Conservation (phyloP, 2,888 invertebrate species). For the Blastobasis adustella region DNA sequence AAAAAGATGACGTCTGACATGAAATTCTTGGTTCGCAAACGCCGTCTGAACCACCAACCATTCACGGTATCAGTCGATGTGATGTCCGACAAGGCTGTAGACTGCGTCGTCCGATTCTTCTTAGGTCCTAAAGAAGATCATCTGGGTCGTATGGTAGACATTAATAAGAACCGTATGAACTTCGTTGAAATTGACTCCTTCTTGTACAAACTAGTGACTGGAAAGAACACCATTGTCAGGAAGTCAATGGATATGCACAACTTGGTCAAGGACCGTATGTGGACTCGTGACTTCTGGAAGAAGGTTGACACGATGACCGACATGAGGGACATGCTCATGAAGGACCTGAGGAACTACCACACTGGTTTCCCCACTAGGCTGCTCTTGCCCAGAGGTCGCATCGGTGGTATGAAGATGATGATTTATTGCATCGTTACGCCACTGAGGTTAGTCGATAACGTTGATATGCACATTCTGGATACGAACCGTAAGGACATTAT, state of each 20-base stretch:
- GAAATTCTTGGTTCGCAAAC: slow-evolving; percentile 72
- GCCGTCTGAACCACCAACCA: slow-evolving; percentile 78
- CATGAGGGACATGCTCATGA: slow-evolving; percentile 40
- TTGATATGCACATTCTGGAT: slow-evolving; percentile 48
- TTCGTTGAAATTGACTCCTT: slow-evolving; percentile 80
- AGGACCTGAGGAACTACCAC: slow-evolving; percentile 62
- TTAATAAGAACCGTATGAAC: slow-evolving; percentile 75
- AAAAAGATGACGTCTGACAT: slow-evolving; percentile 64
- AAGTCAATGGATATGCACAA: slow-evolving; percentile 79
- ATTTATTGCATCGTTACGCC: slow-evolving; percentile 78
- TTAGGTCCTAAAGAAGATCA: slow-evolving; percentile 81
- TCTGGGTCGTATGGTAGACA: slow-evolving; percentile 68
- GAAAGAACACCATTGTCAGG: slow-evolving; percentile 78
- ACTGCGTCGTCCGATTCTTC: slow-evolving; percentile 79
- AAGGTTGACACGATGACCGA: slow-evolving; percentile 73
- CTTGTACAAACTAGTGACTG: slow-evolving; percentile 74
- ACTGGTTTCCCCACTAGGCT: slow-evolving; percentile 83
- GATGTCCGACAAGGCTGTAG: slow-evolving; percentile 70
- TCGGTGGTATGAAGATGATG: slow-evolving; percentile 78
- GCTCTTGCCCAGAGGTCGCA: slow-evolving; percentile 81
- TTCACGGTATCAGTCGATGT: slow-evolving; percentile 75
- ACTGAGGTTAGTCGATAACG: slow-evolving; percentile 55
- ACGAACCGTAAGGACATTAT: slow-evolving; percentile 59
- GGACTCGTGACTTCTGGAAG: slow-evolving; percentile 78
- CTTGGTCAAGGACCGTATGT: slow-evolving; percentile 78